Percentiles rank a stretch among this genome's conserved stretches.
Conservation (phyloP, 2,797 vertebrate species). For the Manis crassicaudata region DNA sequence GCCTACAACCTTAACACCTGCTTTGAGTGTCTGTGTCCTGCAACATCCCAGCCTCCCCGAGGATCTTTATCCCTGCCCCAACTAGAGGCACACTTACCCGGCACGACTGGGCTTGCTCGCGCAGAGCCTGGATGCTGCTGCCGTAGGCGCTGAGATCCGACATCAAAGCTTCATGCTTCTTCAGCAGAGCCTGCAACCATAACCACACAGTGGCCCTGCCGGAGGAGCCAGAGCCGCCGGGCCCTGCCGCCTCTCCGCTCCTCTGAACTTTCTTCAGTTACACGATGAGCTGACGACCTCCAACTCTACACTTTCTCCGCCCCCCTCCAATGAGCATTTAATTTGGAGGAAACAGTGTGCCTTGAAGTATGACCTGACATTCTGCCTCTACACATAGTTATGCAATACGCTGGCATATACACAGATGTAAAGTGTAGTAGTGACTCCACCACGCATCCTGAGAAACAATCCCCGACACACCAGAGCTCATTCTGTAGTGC, state of each 20-base stretch:
- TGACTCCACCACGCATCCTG: not conserved
- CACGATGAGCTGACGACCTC: accelerated
- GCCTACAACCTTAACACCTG: accelerated
- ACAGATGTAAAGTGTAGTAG: not conserved
- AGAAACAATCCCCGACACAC: not conserved
- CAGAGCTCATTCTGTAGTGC: not conserved
- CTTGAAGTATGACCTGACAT: not conserved
- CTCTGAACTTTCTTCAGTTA: too few relatives aligned
- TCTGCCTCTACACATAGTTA: not conserved
- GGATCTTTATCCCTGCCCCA: not conserved
- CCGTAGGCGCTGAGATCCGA: constrained; percentile 98
- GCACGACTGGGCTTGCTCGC: constrained; percentile 97
- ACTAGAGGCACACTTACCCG: constrained; percentile 87
- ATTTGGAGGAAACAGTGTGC: not conserved
- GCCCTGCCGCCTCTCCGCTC: accelerated
- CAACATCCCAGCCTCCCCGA: accelerated
- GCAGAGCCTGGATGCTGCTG: constrained; percentile 95
- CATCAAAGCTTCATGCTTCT: constrained; percentile 99
- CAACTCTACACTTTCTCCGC: not conserved
- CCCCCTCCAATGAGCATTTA: not conserved
- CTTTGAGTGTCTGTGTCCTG: not conserved
- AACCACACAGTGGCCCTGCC: not conserved
- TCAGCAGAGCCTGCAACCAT: constrained; percentile 93
- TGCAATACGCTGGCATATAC: not conserved
- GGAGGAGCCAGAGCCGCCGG: accelerated